These are phyloP conservation scores for Parasteatoda tepidariorum DNA, from an alignment of 1,140 invertebrate genomes.

Conservation along the genomic window DNA sequence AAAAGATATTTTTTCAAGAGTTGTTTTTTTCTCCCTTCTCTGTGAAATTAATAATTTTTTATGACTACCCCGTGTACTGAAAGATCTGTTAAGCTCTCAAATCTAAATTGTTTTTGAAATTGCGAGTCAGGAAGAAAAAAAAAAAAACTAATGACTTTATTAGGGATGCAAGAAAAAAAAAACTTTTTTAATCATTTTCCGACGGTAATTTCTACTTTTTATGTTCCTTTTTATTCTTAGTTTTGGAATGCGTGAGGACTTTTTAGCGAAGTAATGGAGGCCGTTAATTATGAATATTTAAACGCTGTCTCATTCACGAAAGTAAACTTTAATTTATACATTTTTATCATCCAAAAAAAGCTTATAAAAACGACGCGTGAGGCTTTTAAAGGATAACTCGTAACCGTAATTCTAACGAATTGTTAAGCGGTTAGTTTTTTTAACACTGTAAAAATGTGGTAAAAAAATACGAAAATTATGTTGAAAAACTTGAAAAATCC, in stretches of 20 bases:
- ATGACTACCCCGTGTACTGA: not conserved
- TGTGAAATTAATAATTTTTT: not conserved
- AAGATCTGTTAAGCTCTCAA: not conserved
- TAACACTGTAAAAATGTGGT: no score
- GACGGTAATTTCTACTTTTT: not conserved
- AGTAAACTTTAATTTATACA: constrained; percentile 39
- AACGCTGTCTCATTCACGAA: constrained; percentile 23
- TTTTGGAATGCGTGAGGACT: constrained; percentile 10
- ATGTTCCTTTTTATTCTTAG: not conserved
- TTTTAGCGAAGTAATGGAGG: constrained; percentile 20
- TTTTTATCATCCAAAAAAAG: constrained; percentile 7
- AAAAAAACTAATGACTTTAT: constrained; percentile 44
- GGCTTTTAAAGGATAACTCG: constrained; percentile 18
- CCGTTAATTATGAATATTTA: constrained; percentile 51
- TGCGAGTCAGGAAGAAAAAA: not conserved
- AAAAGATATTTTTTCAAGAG: no score
- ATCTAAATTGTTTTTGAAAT: constrained; percentile 44
- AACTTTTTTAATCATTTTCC: constrained; percentile 16
- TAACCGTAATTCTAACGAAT: constrained; percentile 28
- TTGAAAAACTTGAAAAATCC: no score
- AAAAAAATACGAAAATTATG: no score
- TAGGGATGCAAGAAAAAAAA: constrained; percentile 24
- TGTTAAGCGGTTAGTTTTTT: constrained; percentile 29
- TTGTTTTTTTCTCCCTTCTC: no score
- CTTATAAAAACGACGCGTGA: constrained; percentile 33